phyloP scores from a whole-genome alignment of 2,888 invertebrate species.

The Pyrrhia umbra region DNA sequence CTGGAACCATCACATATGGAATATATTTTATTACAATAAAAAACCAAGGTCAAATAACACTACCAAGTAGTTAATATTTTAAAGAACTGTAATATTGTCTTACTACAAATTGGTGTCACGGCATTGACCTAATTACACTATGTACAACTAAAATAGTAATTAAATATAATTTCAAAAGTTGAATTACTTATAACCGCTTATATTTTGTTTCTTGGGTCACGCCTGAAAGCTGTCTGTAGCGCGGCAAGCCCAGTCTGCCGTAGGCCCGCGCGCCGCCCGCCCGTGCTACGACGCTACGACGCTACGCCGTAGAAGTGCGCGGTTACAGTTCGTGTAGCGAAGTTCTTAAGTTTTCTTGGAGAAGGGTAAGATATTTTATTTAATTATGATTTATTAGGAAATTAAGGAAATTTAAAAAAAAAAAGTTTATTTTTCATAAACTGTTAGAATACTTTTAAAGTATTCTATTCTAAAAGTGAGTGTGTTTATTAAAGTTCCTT shows the following conservation, averaged over 20 bases:
- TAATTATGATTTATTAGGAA: neutral
- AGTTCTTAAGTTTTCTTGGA: constrained; percentile 33
- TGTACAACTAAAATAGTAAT: constrained; percentile 6
- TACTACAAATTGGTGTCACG: constrained; percentile 7
- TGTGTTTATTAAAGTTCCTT: no score
- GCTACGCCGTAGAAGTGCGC: constrained; percentile 60
- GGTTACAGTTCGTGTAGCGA: constrained; percentile 25
- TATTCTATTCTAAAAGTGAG: no score
- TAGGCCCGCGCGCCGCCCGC: constrained; percentile 54
- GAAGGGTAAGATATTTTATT: constrained; percentile 30
- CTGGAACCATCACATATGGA: no score
- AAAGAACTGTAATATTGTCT: neutral
- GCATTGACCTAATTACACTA: constrained; percentile 38
- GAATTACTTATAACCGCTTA: constrained; percentile 10
- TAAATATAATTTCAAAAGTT: neutral
- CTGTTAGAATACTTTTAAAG: no score
- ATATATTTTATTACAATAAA: no score
- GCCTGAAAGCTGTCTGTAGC: constrained; percentile 39
- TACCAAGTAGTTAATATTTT: neutral
- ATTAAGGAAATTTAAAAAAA: no score
- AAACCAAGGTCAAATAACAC: no score
- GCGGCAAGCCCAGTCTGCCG: constrained; percentile 51
- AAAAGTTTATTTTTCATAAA: no score
- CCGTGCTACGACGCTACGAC: constrained; percentile 60
- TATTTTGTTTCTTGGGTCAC: constrained; percentile 17